phyloP scores from a whole-genome alignment of 2,797 vertebrate genomes.

The Tauraco hartlaubi region DNA sequence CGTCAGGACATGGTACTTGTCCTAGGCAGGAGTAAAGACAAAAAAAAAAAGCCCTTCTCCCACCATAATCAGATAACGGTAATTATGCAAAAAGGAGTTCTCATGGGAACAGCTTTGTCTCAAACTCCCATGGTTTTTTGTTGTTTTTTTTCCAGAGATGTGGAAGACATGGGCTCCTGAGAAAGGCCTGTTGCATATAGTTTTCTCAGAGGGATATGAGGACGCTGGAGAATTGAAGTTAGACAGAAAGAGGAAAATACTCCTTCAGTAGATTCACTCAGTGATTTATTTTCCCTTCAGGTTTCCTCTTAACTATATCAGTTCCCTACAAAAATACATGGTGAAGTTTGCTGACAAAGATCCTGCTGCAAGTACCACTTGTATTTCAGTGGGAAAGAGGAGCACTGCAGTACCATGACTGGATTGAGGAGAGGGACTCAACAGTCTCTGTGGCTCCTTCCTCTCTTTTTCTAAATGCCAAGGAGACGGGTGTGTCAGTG shows the following conservation, averaged over 20 bases:
- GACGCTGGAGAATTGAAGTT: not conserved
- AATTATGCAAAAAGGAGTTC: not conserved
- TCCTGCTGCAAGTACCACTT: not conserved
- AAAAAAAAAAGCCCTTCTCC: not conserved
- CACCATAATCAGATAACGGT: conserved; percentile 2
- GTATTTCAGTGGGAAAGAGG: not conserved
- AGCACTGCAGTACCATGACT: not conserved
- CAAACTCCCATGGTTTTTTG: not conserved
- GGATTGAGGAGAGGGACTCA: not conserved
- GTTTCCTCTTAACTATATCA: not conserved
- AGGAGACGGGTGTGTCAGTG: not conserved
- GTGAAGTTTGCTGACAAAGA: not conserved
- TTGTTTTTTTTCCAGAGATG: not conserved
- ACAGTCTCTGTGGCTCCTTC: not conserved
- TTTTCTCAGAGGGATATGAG: not conserved
- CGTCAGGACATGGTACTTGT: not conserved
- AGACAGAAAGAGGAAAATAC: not conserved
- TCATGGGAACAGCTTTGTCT: conserved; percentile 21
- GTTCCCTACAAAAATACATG: not conserved
- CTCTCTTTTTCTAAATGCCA: not conserved
- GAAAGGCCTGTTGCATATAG: not conserved
- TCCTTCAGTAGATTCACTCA: not conserved
- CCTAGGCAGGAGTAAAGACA: not conserved
- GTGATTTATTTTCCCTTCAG: not conserved
- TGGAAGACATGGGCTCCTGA: not conserved